Conservation (phyloP, 2,888 invertebrate genomes). For the Syritta pipiens region DNA sequence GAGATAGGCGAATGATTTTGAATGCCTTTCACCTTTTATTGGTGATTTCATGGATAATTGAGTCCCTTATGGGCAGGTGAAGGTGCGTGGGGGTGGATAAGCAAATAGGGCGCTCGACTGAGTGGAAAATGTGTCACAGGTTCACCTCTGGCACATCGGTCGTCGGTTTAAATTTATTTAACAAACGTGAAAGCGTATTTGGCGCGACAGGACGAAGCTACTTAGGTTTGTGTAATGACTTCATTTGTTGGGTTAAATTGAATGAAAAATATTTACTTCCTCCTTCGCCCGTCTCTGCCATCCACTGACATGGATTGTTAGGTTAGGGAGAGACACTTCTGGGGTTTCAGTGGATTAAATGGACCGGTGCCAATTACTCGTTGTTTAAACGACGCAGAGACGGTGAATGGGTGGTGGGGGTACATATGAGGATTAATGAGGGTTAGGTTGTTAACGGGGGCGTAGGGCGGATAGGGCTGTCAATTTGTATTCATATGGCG, state of each 20-base stretch:
- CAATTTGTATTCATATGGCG: neutral
- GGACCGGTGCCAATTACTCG: slow-evolving; percentile 38
- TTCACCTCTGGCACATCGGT: too few relatives aligned
- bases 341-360: slow-evolving; percentile 37
- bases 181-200: slow-evolving; percentile 39
- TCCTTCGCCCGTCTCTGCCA: neutral
- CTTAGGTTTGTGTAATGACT: slow-evolving; percentile 35
- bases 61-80: slow-evolving; percentile 57
- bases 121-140: slow-evolving; percentile 61
- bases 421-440: slow-evolving; percentile 3
- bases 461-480: neutral
- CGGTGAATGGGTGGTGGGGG: too few relatives aligned
- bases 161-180: slow-evolving; percentile 60
- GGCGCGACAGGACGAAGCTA: neutral
- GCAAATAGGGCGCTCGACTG: slow-evolving; percentile 33
- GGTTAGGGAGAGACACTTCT: slow-evolving; percentile 9
- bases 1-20: too few relatives aligned
- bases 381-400: too few relatives aligned
- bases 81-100: neutral
- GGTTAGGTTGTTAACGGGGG: neutral
- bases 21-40: slow-evolving; percentile 47
- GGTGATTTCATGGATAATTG: slow-evolving; percentile 65
- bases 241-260: slow-evolving; percentile 51
- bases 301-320: neutral
- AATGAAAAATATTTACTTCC: slow-evolving; percentile 46